A percentile compares a stretch with the other conserved stretches of the same genome.
Conservation (phyloP, 2,888 invertebrate genomes). For the Podotricha telesiphe region DNA sequence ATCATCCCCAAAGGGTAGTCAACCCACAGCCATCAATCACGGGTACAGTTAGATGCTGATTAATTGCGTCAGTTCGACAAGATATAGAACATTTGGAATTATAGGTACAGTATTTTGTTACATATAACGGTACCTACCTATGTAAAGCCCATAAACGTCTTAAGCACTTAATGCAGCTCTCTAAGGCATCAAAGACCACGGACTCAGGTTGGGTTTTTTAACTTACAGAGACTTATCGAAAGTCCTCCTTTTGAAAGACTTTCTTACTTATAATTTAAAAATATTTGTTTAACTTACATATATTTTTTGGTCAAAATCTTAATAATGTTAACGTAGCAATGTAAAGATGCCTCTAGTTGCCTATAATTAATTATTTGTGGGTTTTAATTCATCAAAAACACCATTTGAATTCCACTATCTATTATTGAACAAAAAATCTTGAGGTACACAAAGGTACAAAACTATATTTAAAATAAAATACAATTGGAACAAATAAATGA, state of each 20-base stretch:
- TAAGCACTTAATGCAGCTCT: constrained; percentile 18
- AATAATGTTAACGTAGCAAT: too few relatives aligned
- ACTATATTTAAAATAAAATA: too few relatives aligned
- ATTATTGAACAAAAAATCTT: too few relatives aligned
- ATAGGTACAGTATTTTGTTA: not conserved
- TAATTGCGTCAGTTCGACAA: too few relatives aligned
- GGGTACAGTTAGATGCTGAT: too few relatives aligned
- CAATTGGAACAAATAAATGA: too few relatives aligned
- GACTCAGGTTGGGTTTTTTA: constrained; percentile 24
- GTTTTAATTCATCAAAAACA: too few relatives aligned
- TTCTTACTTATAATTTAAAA: constrained; percentile 18
- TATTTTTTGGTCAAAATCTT: not conserved
- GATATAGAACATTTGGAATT: not conserved
- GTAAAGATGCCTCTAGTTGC: not conserved
- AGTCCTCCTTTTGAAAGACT: constrained; percentile 15
- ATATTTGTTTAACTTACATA: not conserved
- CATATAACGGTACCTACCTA: not conserved
- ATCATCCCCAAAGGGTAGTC: too few relatives aligned
- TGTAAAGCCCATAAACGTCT: constrained; percentile 11
- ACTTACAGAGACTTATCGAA: constrained; percentile 27
- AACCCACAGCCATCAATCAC: too few relatives aligned
- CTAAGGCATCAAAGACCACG: constrained; percentile 17
- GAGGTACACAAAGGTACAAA: too few relatives aligned
- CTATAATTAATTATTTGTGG: not conserved
- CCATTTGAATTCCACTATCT: too few relatives aligned